These are phyloP conservation scores for Loris lydekkerianus DNA, from an alignment of 2,797 vertebrate genomes.

Conservation along the genomic window DNA sequence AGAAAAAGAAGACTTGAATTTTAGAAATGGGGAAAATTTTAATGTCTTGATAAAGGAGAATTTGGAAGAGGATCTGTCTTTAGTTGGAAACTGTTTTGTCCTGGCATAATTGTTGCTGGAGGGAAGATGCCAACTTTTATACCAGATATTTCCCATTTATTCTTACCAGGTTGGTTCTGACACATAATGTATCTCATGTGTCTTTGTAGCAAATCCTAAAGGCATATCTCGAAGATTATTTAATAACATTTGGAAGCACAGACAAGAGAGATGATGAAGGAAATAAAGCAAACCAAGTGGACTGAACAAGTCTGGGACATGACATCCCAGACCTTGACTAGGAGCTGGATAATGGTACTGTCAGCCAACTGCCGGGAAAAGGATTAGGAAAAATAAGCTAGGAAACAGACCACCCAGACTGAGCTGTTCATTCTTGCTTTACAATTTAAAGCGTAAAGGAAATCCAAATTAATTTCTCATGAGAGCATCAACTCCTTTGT, in stretches of 20 bases:
- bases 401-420: conserved; percentile 70
- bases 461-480: conserved; percentile 77
- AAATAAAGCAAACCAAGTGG: conserved; percentile 82
- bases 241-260: conserved; percentile 80
- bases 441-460: conserved; percentile 71
- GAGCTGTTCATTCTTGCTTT: conserved; percentile 73
- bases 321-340: conserved; percentile 72
- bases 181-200: conserved; percentile 65
- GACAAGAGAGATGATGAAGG: conserved; percentile 73
- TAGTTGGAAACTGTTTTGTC: conserved; percentile 21
- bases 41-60: conserved; percentile 54
- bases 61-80: not conserved
- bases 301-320: conserved; percentile 83
- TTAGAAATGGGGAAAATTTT: conserved; percentile 13
- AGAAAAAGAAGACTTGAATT: conserved; percentile 42
- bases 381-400: conserved; percentile 64
- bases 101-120: conserved; percentile 50
- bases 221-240: conserved; percentile 73
- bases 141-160: conserved; percentile 67
- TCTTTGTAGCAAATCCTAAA: conserved; percentile 73
- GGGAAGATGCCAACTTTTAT: conserved; percentile 35
- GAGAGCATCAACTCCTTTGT: conserved; percentile 63
- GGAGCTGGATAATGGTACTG: not conserved
- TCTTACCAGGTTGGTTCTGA: conserved; percentile 70
- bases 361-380: not conserved